Conservation (phyloP, 2,113 vertebrate species). For the Periophthalmus modestus region DNA sequence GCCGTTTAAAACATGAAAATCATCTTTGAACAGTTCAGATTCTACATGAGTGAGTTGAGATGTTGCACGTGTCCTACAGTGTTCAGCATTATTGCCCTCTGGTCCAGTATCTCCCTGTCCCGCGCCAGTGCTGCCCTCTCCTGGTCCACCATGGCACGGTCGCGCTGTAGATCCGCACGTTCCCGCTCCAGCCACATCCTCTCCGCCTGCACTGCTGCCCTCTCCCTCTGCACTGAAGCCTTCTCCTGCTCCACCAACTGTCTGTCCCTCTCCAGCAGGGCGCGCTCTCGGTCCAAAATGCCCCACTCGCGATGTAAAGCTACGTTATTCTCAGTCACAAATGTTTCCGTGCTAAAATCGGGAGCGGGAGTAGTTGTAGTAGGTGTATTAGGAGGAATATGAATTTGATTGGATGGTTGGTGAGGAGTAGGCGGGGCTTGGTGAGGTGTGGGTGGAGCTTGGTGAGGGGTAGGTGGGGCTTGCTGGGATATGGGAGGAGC, state of each 20-base stretch:
- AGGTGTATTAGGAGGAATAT: slow-evolving; percentile 39
- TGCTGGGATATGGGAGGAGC: neutral
- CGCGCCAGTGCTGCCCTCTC: slow-evolving; percentile 63
- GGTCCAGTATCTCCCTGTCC: slow-evolving; percentile 67
- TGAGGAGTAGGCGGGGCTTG: slow-evolving; percentile 39
- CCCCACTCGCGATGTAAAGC: slow-evolving; percentile 67
- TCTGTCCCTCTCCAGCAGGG: slow-evolving; percentile 53
- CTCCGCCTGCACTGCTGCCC: slow-evolving; percentile 68
- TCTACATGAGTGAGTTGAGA: slow-evolving; percentile 59
- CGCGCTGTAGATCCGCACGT: slow-evolving; percentile 60
- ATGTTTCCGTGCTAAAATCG: slow-evolving; percentile 21
- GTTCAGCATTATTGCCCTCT: slow-evolving; percentile 67
- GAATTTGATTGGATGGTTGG: slow-evolving; percentile 32
- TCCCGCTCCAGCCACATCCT: slow-evolving; percentile 69
- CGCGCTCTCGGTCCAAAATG: slow-evolving; percentile 55
- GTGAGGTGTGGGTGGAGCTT: slow-evolving; percentile 35
- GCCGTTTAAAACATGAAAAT: no score
- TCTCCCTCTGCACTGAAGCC: slow-evolving; percentile 63
- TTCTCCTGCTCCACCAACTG: slow-evolving; percentile 62
- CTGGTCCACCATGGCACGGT: slow-evolving; percentile 71
- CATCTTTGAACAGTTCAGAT: neutral
- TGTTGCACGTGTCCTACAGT: slow-evolving; percentile 60
- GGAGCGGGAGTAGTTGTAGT: slow-evolving; percentile 6
- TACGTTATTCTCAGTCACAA: slow-evolving; percentile 38
- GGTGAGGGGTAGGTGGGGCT: slow-evolving; percentile 12